Base-by-base conservation (phyloP, 2,113 vertebrate genomes). In the Oncorhynchus kisutch region DNA sequence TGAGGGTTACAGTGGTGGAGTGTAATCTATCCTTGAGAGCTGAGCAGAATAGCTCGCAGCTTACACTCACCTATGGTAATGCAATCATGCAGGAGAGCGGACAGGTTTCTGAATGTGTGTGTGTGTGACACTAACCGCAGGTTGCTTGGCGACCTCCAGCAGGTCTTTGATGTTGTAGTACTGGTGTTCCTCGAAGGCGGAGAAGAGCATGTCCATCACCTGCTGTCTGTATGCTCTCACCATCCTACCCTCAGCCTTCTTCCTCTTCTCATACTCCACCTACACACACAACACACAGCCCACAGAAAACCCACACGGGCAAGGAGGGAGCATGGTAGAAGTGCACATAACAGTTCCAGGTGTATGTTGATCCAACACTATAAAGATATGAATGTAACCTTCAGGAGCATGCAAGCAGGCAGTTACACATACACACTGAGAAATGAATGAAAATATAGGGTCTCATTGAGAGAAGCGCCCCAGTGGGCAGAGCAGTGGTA, bases 81-180 rank as follows among this genome's bases (percentile, higher is more conserved):
- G 87, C 84, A 92, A 93, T 93, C 89, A 88, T 67, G 82, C 79
- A 88, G 65, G 3, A n/a, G 18, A 48, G 60, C 0, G n/a, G 18
- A 22, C 18, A 24, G 60, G 64, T 3, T n/a, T 4, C 6, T 66
- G 64, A 27, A 11, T 66, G 64, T 66, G 64, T 66, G 64, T 66
- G 64, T 16, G 64, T 11, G 64, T 16, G 64, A 13, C 9, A 67
- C 97, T 65, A 91, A 99, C 97, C 96, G 98, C 96, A 0, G 97
- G 97, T 73, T 99, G 97, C 83, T 97, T 98, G 81, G 97, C 99
- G 89, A 99, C 97, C 87, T 98, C 96, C 91, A 99, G 97, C 71
- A 99, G 85, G 78, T 98, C 96, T 85, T 97, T 99, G 73, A 99
- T 96, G 86, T 98, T 99, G 82, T 99, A 99, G 86, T 95, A 98